Percentiles rank a stretch among this genome's conserved stretches.
phyloP scores from a whole-genome alignment of 2,888 invertebrate species.

The Bhutanitis thaidina region DNA sequence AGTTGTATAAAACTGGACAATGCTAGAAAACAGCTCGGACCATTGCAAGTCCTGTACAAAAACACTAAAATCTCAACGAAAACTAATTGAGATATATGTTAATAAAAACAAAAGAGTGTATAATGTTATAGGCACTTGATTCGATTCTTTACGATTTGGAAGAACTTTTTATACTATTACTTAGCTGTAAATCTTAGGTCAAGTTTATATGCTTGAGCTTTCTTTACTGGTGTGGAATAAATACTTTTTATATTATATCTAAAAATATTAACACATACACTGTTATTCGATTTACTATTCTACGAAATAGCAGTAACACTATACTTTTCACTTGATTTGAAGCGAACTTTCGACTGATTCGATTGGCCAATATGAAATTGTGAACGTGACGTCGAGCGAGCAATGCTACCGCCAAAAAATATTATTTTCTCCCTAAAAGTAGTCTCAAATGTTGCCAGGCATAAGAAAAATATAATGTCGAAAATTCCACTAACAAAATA shows the following conservation, averaged over 20 bases:
- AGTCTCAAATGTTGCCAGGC: too few relatives aligned
- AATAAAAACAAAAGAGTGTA: conserved; percentile 44
- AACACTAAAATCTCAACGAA: conserved; percentile 49
- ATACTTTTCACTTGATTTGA: conserved; percentile 13
- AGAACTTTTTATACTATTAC: conserved; percentile 22
- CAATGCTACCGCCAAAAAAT: too few relatives aligned
- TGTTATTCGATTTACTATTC: conserved; percentile 22
- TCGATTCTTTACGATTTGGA: conserved; percentile 40
- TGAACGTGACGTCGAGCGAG: too few relatives aligned
- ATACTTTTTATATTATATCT: too few relatives aligned
- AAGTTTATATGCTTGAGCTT: conserved; percentile 7
- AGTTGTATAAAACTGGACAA: conserved; percentile 58
- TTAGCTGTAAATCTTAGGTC: neutral
- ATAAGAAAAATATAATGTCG: too few relatives aligned
- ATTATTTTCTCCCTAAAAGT: too few relatives aligned
- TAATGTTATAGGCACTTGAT: conserved; percentile 54
- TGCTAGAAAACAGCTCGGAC: conserved; percentile 78
- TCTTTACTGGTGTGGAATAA: too few relatives aligned
- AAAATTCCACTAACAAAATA: too few relatives aligned
- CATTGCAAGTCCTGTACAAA: conserved; percentile 61
- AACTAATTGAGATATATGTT: conserved; percentile 39
- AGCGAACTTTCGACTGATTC: conserved; percentile 26
- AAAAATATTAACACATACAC: conserved; percentile 24
- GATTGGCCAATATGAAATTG: conserved; percentile 33
- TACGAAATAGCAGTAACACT: conserved; percentile 2